Base-by-base conservation (phyloP, 23 tunicate genomes). In the Phallusia fumigata region DNA sequence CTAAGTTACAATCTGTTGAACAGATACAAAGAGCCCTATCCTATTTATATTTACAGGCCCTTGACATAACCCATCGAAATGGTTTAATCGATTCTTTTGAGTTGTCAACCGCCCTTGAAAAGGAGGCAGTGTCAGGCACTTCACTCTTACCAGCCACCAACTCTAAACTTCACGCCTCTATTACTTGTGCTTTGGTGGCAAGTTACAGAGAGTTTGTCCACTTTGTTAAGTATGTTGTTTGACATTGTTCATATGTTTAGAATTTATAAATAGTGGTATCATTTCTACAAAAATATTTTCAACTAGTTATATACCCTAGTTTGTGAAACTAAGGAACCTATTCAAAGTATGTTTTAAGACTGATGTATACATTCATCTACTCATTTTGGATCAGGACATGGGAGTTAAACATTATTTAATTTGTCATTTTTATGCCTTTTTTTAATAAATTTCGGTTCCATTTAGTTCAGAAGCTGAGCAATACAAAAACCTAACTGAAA, bases 161-260 rank as follows among this genome's bases (percentile, higher is more conserved):
- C 50, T 35, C 86, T 5, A 6, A 65, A 28, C 79, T 74, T 21
- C 65, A 76, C 32, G 31, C 80, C 53, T 52, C 88, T 24, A 82
- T 84, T 49, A 80, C 85, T n/a, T 81, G 35, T 33, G 88, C 94
- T 32, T 77, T 90, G 33, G 79, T 90, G n/a, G 78, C 80, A 65
- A 81, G 82, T 35, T 85, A 85, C 83, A 90, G 85, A 76, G 78
- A 50, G 0, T 84, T 85, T 12, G 34, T 82, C 15, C 49, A 51
- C 50, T 73, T 36, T 79, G 73, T 86, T 49, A 86, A 79, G 84
- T 79, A 69, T 31, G 89, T 32, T 5, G 10, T 40, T 40, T 40
- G 47, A 40, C 47, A 3, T 5, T 40, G 47, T 40, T 3, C 10
- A 40, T 40, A 40, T 10, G 10, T 40, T 3, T 3, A 40, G 47